Base-by-base conservation (phyloP, 2,888 invertebrate genomes). In the Luffia ferchaultella region DNA sequence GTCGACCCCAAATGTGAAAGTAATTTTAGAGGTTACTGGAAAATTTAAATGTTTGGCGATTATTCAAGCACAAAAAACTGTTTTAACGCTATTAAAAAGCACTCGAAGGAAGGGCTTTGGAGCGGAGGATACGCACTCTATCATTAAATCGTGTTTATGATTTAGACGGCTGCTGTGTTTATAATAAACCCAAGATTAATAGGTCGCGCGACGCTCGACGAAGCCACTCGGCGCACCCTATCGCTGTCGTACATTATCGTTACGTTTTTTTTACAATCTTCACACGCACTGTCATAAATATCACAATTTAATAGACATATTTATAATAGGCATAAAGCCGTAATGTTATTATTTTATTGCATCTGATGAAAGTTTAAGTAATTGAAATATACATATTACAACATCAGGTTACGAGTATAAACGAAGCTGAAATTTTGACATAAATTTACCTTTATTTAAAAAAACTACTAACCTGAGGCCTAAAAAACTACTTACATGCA, bases 181-280 rank as follows among this genome's bases (percentile, higher is more conserved):
- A 79, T 76, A 77, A 76, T 78, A 78, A 76, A 76, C 67, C 65
- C 55, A 63, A 70, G 73, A 80, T 79, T 76, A 75, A 79, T 77
- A 76, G 66, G 58, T 58, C 60, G 64, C 60, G 62, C 58, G 64
- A 61, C 62, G 64, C 59, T 61, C 61, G 66, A 64, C 62, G 62
- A 65, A 12, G 30, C 5, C 30, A 57, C 30, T 30, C 30, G 30
- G 30, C 30, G 3, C 30, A 12, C 30, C 5, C 12, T 30, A 61
- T 59, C 58, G 54, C 66, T 65, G 66, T 64, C 67, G 70, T 60
- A 67, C 66, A n/a, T n/a, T n/a, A n/a, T n/a, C n/a, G n/a, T n/a
- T n/a, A n/a, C n/a, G 3, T 30, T 30, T 30, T 30, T 30, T 30
- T 30, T 30, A 30, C 12, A 30, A 30, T 30, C 30, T 30, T 30